Evolutionary conservation across 2,113 vertebrate genomes (phyloP), one percentile per base, ranked within the genome.

Genomic region (Hipposideros armiger): DNA sequence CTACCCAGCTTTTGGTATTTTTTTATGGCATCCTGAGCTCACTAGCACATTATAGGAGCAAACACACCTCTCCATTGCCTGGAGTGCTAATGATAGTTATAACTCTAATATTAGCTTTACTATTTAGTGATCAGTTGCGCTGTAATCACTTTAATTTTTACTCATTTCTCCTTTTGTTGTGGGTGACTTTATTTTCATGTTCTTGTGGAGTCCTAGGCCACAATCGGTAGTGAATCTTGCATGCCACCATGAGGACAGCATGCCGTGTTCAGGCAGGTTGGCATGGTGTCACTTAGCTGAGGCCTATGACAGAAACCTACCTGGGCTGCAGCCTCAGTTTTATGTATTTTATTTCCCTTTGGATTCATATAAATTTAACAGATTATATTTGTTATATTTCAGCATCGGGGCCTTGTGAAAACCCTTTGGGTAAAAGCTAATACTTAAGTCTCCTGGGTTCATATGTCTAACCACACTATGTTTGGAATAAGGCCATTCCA

Each of bases 1-100:
- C 30, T 0, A 0, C 56, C 7, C 50, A 5, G 4, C 36, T 58
- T 40, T 7, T 4, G 28, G 24, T 17, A 4, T 64, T 47, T 11
- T 54, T n/a, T 28, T 52, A 30, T 2, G 52, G 56, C 4, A 24
- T 22, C 32, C 52, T 3, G 13, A 42, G 22, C 10, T 10, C 32
- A 28, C 22, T 2, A 0, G 16, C 4, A 28, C 0, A 7, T 22
- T 17, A 5, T 1, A 15, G 24, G 50, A 52, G 32, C 11, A 24
- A 30, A 54, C 9, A 15, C 0, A 7, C 9, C 4, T 45, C 20
- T 67, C 45, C 20, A 17, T 8, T 10, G 16, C 24, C 72, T 22
- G 1, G 7, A 24, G 28, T 20, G 4, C 42, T 24, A 28, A 13
- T 11, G 26, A 36, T 9, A n/a, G 17, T 6, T 22, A 4, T 1